These are phyloP conservation scores for Cephalotes varians DNA, from an alignment of 2,888 invertebrate genomes.

Conservation along the genomic window DNA sequence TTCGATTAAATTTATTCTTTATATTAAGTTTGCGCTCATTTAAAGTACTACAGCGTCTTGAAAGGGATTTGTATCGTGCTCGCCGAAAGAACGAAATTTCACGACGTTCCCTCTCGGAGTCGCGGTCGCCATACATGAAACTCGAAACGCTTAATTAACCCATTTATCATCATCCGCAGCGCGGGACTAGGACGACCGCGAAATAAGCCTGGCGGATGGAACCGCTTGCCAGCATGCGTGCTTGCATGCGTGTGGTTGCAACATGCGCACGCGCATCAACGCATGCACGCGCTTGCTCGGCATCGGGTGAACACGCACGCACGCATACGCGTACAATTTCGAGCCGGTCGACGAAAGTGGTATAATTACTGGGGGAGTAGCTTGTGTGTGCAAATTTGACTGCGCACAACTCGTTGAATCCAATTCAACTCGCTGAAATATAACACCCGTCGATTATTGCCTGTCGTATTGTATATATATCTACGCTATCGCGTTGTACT, in stretches of 20 bases:
- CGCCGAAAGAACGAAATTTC: constrained; percentile 1
- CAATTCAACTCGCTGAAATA: constrained; percentile 74
- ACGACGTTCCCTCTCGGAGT: constrained; percentile 19
- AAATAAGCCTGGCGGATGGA: constrained; percentile 68
- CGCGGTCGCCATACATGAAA: constrained; percentile 48
- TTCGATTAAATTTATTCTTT: neutral
- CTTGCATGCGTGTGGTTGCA: constrained; percentile 10
- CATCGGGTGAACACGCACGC: constrained; percentile 11
- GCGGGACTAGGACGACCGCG: constrained; percentile 59
- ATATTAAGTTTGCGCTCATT: neutral
- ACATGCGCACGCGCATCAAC: neutral
- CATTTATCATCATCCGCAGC: constrained; percentile 70
- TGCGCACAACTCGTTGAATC: constrained; percentile 73
- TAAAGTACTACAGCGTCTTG: neutral
- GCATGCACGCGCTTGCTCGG: constrained; percentile 12
- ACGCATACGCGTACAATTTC: constrained; percentile 57
- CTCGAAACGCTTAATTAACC: constrained; percentile 74
- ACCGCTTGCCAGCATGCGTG: constrained; percentile 29
- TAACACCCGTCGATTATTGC: constrained; percentile 74
- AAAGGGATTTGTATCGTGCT: neutral
- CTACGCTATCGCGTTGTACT: neutral
- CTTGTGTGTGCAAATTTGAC: constrained; percentile 68
- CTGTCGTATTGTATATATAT: constrained; percentile 1
- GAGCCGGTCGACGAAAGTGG: constrained; percentile 68
- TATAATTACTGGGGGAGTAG: constrained; percentile 69